Conservation (phyloP, 2,888 invertebrate genomes). For the Apamea sordens region DNA sequence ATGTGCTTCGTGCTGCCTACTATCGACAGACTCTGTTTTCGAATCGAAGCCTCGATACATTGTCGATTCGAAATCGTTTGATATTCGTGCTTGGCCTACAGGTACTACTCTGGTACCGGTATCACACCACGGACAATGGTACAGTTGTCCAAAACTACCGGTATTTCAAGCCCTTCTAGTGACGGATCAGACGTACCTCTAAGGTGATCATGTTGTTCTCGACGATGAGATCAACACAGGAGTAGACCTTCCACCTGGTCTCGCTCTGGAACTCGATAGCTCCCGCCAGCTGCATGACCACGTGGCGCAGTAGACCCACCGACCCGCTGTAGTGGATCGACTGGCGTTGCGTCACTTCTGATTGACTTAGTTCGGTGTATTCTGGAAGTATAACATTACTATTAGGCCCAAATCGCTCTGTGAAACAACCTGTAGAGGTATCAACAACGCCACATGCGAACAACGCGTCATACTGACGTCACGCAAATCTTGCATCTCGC, state of each 20-base stretch:
- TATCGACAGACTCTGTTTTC: too few species aligned
- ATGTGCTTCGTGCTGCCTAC: too few species aligned
- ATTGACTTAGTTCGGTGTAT: conserved; percentile 98
- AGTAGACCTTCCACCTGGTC: conserved; percentile 94
- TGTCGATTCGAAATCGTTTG: too few species aligned
- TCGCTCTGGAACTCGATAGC: conserved; percentile 92
- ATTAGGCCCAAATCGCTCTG: background rate
- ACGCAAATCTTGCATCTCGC: too few species aligned
- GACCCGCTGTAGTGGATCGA: conserved; percentile 96
- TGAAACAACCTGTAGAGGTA: too few species aligned
- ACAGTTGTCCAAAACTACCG: background rate
- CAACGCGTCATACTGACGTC: too few species aligned
- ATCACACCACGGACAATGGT: background rate
- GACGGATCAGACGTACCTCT: conserved; percentile 89
- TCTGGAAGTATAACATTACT: conserved; percentile 86
- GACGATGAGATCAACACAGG: conserved; percentile 94
- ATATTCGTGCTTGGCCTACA: too few species aligned
- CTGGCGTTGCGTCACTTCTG: conserved; percentile 97
- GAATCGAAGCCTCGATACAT: too few species aligned
- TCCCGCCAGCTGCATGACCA: conserved; percentile 94
- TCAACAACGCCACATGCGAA: too few species aligned
- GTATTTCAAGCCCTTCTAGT: background rate
- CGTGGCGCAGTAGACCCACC: conserved; percentile 92
- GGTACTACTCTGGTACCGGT: background rate
- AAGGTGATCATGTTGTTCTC: conserved; percentile 96